Percentiles rank a stretch among this genome's conserved stretches.
Conservation (phyloP, 2,888 invertebrate species). For the Stenodema calcarata region DNA sequence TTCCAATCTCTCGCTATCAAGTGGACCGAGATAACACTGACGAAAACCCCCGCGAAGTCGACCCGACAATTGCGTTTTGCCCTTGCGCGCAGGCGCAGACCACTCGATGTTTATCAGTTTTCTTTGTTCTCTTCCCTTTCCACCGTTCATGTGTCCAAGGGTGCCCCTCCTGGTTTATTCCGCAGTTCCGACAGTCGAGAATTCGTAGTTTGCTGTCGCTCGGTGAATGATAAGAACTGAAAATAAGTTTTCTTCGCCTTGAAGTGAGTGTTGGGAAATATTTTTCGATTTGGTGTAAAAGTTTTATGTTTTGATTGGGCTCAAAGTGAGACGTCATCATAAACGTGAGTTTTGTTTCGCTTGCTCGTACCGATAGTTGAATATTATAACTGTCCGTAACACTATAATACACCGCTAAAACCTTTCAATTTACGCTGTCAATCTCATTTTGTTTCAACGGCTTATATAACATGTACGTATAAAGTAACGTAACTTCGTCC, state of each 20-base stretch:
- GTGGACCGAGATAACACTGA: conserved; percentile 22
- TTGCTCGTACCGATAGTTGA: neutral
- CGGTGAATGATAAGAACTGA: neutral
- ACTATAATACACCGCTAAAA: too few species aligned
- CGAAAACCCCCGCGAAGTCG: neutral
- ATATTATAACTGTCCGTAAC: too few species aligned
- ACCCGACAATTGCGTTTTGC: conserved; percentile 18
- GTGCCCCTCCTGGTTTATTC: neutral
- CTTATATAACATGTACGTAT: too few species aligned
- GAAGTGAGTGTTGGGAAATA: neutral
- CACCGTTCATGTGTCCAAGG: neutral
- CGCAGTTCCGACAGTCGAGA: neutral
- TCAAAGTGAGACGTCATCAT: neutral
- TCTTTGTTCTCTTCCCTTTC: neutral
- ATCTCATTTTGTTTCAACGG: too few species aligned
- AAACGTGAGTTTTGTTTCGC: neutral
- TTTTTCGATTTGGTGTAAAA: neutral
- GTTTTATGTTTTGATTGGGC: neutral
- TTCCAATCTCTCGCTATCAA: neutral
- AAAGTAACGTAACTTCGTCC: too few species aligned
- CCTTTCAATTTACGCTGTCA: too few species aligned
- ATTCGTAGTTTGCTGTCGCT: neutral
- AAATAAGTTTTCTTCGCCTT: neutral
- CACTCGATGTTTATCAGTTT: neutral
- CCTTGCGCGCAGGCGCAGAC: conserved; percentile 6